Evolutionary conservation across 53 echinoderm and acorn worm species (phyloP), one percentile per base, ranked within the genome.

Genomic region (Arbacia lixula): DNA sequence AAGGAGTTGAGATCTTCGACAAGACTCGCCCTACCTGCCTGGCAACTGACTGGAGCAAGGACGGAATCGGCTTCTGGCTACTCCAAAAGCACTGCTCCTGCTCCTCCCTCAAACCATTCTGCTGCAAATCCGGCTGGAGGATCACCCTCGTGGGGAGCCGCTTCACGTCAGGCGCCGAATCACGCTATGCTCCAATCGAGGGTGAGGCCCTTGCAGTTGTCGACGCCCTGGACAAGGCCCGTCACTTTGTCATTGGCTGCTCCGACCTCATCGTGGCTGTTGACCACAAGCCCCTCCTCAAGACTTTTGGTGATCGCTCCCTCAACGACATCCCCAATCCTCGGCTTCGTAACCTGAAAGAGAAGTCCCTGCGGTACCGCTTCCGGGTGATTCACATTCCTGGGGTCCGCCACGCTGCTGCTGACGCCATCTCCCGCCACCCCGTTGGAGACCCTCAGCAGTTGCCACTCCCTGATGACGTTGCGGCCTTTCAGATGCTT

Each of bases 311-410:
- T 35, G 86, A 87, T 26, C 74, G 88, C 10, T 86, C 68, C 43
- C 50, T 91, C 26, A 85, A 84, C 19, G 85, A 76, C 76, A 88
- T 88, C 56, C 91, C 88, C 5, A 91, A 88, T 34, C 71, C 79
- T 27, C 81, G 85, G 6, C 72, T 88, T 68, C 71, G 88, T 39
- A 91, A 91, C 72, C 83, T 92, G 1, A 92, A 89, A 54, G 89
- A 92, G 71, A 89, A 92, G 24, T 71, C 88, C 4, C 73, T 89
- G 0, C 84, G 69, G 26, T 76, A 89, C 76, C 17, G 83, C 39
- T 89, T 91, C 61, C 77, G 79, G 42, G 79, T 85, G 19, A 46
- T 88, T 1, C 88, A 91, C 35, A 41, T 91, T 14, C 91, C 91
- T 25, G 91, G 87, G 31, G 74, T 83, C 37, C 66, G 67, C 55